phyloP scores from a whole-genome alignment of 1,140 invertebrate genomes.

The Notospermus geniculatus region DNA sequence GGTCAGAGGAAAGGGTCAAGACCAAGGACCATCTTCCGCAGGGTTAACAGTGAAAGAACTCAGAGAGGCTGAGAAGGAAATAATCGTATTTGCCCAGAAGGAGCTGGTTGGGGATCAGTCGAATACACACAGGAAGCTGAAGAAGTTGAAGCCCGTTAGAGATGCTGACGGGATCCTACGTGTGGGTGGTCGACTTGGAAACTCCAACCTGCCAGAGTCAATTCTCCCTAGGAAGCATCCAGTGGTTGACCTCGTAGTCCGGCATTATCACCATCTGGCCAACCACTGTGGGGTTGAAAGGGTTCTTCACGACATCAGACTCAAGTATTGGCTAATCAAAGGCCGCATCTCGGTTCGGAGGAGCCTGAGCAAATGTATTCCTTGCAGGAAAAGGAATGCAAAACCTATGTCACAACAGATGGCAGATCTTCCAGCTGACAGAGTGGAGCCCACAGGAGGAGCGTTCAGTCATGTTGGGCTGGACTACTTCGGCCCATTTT shows the following conservation, averaged over 20 bases:
- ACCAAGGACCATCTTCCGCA: too few species aligned
- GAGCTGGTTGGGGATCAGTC: constrained; percentile 7
- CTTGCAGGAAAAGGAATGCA: neutral
- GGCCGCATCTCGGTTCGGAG: neutral
- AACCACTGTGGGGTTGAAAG: constrained; percentile 8
- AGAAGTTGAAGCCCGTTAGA: constrained; percentile 13
- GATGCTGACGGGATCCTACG: constrained; percentile 11
- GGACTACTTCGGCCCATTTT: constrained; percentile 21
- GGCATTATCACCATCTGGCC: constrained; percentile 4
- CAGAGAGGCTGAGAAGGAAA: neutral
- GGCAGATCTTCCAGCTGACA: constrained; percentile 12
- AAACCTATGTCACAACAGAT: constrained; percentile 10
- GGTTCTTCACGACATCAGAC: constrained; percentile 3
- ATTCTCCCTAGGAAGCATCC: constrained; percentile 1
- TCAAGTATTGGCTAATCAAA: constrained; percentile 16
- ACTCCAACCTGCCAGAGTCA: too few species aligned
- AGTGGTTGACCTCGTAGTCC: constrained; percentile 10
- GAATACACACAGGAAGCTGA: constrained; percentile 5
- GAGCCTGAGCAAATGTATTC: neutral
- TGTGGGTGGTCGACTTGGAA: constrained; percentile 15
- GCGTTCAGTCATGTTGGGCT: constrained; percentile 13
- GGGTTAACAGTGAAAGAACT: too few species aligned
- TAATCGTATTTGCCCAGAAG: constrained; percentile 5
- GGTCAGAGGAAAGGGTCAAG: too few species aligned
- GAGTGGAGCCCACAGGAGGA: constrained; percentile 13